Percentiles rank a stretch among this genome's conserved stretches.
Conservation (phyloP, 1,140 invertebrate genomes). For the Calycopis cecrops region DNA sequence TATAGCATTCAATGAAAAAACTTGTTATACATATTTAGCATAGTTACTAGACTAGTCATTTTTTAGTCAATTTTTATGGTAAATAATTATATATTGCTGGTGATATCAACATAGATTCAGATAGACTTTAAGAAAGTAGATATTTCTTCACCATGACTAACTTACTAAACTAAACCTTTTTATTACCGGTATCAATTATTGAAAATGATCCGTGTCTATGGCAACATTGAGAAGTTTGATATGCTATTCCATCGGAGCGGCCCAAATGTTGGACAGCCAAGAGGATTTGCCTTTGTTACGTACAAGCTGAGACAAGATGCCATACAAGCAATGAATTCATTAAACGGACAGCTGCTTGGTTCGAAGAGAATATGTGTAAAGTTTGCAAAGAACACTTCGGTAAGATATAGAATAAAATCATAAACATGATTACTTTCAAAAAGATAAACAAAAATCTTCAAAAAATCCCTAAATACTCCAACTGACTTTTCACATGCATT, state of each 20-base stretch:
- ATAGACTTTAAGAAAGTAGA: too few species aligned
- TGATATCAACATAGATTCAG: too few species aligned
- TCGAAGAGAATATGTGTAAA: slow-evolving; percentile 86
- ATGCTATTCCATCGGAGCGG: slow-evolving; percentile 94
- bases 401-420: slow-evolving; percentile 24
- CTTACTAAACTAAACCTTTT: slow-evolving; percentile 53
- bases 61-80: too few species aligned
- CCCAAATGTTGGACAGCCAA: slow-evolving; percentile 88
- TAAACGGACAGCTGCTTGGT: slow-evolving; percentile 86
- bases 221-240: slow-evolving; percentile 94
- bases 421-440: too few species aligned
- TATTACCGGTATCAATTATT: slow-evolving; percentile 92
- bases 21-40: too few species aligned
- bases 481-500: too few species aligned
- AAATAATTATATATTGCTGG: too few species aligned
- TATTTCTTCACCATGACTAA: slow-evolving; percentile 13
- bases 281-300: slow-evolving; percentile 96
- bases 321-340: slow-evolving; percentile 78
- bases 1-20: too few species aligned
- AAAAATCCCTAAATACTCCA: too few species aligned
- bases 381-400: slow-evolving; percentile 82
- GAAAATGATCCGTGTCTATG: slow-evolving; percentile 95
- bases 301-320: slow-evolving; percentile 83
- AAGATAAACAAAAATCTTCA: too few species aligned
- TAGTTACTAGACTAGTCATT: too few species aligned